Evolutionary conservation across 2,113 vertebrate genomes (phyloP).

Genomic region (Felis chaus): DNA sequence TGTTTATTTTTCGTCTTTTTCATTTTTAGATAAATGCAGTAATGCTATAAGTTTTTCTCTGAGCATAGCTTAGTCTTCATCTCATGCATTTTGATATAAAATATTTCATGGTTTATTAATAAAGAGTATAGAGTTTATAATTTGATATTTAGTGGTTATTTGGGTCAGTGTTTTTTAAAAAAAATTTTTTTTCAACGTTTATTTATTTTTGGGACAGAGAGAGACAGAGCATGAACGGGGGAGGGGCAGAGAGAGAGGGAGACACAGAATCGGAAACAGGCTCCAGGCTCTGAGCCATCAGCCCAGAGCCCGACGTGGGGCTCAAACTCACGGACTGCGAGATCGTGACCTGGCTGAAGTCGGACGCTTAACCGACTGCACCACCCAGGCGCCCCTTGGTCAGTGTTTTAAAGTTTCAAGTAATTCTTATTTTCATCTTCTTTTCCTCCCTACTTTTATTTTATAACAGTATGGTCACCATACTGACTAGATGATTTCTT

Average conservation of each 20-base stretch:
- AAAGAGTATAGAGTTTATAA: neutral
- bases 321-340: too few relatives aligned
- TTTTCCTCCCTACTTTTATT: neutral
- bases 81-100: neutral
- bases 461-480: neutral
- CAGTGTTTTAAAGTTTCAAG: neutral
- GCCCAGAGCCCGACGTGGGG: too few relatives aligned
- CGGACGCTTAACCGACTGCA: too few relatives aligned
- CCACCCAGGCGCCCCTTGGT: neutral
- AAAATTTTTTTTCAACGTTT: too few relatives aligned
- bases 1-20: slow-evolving; percentile 5
- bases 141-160: slow-evolving; percentile 8
- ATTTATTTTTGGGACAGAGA: too few relatives aligned
- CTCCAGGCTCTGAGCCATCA: too few relatives aligned
- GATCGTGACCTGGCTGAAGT: too few relatives aligned
- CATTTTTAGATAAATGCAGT: neutral
- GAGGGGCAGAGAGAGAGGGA: too few relatives aligned
- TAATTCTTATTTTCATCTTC: neutral
- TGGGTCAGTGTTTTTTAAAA: neutral
- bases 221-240: too few relatives aligned
- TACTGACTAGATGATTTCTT: neutral
- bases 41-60: neutral
- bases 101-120: neutral
- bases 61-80: neutral
- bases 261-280: too few relatives aligned